phyloP scores from a whole-genome alignment of 1,140 invertebrate species.

The Drosophila tropicalis region DNA sequence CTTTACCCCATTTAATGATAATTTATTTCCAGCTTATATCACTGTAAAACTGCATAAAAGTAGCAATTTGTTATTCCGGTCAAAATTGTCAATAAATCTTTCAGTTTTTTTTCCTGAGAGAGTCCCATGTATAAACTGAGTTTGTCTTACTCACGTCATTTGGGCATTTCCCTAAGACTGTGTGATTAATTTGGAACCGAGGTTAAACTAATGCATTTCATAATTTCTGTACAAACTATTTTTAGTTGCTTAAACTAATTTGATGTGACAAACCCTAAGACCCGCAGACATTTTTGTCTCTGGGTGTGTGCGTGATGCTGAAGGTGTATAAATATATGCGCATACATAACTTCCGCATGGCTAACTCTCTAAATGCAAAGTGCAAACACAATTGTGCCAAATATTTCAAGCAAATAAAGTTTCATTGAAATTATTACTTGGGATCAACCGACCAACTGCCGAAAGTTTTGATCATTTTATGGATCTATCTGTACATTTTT shows the following conservation, averaged over 20 bases:
- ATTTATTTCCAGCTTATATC: not conserved
- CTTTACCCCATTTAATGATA: too few relatives aligned
- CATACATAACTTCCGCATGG: conserved; percentile 56
- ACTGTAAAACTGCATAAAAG: conserved; percentile 6
- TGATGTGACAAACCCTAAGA: conserved; percentile 7
- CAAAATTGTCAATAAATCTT: not conserved
- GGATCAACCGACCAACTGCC: conserved; percentile 26
- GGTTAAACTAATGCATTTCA: not conserved
- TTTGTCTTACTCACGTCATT: not conserved
- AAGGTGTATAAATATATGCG: too few relatives aligned
- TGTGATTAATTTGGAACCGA: not conserved
- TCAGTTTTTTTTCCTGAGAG: not conserved
- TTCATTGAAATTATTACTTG: conserved; percentile 46
- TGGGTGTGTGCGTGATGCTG: not conserved
- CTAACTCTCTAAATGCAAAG: conserved; percentile 51
- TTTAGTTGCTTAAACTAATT: conserved; percentile 14
- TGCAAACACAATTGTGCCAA: conserved; percentile 66
- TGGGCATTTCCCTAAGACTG: not conserved
- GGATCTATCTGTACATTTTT: conserved; percentile 24
- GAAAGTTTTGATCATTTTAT: conserved; percentile 18
- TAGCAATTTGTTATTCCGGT: too few relatives aligned
- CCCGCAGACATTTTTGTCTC: conserved; percentile 18
- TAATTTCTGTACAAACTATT: conserved; percentile 9
- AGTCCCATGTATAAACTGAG: not conserved
- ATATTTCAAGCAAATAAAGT: conserved; percentile 55